A percentile compares a stretch with the other conserved stretches of the same genome.
Evolutionary conservation across 2,113 vertebrate genomes (phyloP).

Genomic region (Elachura formosa): DNA sequence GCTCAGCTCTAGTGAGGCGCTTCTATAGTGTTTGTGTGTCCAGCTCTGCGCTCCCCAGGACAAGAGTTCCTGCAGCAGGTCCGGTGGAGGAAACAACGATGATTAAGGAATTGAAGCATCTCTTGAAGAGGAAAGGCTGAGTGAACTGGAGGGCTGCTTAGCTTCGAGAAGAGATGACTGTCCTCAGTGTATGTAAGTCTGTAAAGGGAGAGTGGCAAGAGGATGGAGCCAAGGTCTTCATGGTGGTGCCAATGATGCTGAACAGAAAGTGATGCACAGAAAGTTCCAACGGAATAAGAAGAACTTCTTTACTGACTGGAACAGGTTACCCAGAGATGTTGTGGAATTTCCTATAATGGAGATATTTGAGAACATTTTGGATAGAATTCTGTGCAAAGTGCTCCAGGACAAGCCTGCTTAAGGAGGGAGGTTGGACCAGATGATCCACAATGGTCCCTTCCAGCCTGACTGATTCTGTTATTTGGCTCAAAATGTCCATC

Average conservation of each 20-base stretch:
- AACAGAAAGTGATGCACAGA: not conserved
- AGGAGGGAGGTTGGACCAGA: not conserved
- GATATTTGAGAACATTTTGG: not conserved
- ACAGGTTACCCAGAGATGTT: not conserved
- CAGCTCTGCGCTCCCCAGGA: not conserved
- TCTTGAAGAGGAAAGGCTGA: not conserved
- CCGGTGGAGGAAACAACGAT: not conserved
- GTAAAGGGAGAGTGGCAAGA: not conserved
- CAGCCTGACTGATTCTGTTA: not conserved
- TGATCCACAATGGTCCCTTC: not conserved
- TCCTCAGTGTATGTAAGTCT: fast-evolving
- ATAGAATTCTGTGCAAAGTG: not conserved
- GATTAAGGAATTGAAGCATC: not conserved
- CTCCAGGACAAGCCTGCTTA: not conserved
- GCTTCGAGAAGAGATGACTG: not conserved
- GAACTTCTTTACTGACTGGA: not conserved
- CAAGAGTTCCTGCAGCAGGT: not conserved
- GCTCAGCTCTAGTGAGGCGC: not conserved
- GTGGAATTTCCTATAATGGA: not conserved
- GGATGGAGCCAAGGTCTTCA: not conserved
- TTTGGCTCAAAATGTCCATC: not conserved
- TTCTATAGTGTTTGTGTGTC: too few species aligned
- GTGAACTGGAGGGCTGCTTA: not conserved
- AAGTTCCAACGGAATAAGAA: not conserved
- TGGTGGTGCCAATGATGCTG: too few species aligned